Base-by-base conservation (phyloP, 2,888 invertebrate genomes). In the Hypselothyrea guttata region DNA sequence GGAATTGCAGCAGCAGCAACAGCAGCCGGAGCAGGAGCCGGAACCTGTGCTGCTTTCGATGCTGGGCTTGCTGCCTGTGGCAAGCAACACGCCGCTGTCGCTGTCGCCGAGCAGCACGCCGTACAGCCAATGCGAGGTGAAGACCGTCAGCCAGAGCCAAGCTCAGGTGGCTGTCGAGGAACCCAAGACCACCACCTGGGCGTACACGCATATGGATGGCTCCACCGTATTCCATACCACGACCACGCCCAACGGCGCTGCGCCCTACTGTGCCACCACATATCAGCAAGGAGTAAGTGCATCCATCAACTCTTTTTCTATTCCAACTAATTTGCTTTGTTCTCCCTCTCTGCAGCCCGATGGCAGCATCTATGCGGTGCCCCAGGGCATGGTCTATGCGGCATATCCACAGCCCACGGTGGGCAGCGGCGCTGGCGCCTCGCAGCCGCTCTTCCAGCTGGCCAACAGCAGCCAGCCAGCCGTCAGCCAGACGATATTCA, bases 331-430 rank as follows among this genome's bases (percentile, higher is more conserved):
- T 12, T 27, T 7, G 3, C 5, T 35, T 3, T 7, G 3, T 8
- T 2, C 11, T 40, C 27, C 13, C 8, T 1, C 0, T 22, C 22
- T 37, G 1, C 55, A 90, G 90, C 88, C 88, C 75, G 90, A 90
- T 81, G 90, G 90, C 71, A 90, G 88, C 71, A 87, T 90, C 66
- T 90, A 90, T 75, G 90, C 90, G 22, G 87, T 90, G 63, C 90
- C 90, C 11, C 90, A 90, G 70, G 87, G 88, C 77, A 90, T 90
- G 90, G 87, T 90, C 38, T 90, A 90, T 71, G 89, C 90, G 57
- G 88, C 90, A 71, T 89, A 89, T 68, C 88, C 88, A 22, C 87
- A 85, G 71, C 86, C 86, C 59, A 83, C 88, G 18, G 87, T 87
- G 47, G 67, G 69, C 69, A 59, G 57, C 40, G 69, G 64, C 38